phyloP scores from a whole-genome alignment of 2,113 vertebrate genomes.

The Acrocephalus arundinaceus region DNA sequence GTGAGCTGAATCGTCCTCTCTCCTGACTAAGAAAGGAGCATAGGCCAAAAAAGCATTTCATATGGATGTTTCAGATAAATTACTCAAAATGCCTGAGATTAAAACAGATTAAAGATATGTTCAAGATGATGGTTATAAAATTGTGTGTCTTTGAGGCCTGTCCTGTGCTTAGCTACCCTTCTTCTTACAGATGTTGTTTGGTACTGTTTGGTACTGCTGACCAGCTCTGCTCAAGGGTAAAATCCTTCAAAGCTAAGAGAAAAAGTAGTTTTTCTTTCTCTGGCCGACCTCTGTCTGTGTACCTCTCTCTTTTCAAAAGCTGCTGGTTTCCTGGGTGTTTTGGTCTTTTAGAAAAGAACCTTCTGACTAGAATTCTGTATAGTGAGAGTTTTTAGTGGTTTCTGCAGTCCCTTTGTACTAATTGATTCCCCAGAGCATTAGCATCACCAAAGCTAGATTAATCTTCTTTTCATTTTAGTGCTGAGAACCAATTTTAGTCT shows the following conservation, averaged over 20 bases:
- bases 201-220: neutral
- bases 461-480: slow-evolving; percentile 30
- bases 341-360: neutral
- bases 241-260: neutral
- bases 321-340: slow-evolving; percentile 14
- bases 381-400: neutral
- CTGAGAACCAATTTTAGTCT: neutral
- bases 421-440: slow-evolving; percentile 1
- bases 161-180: neutral
- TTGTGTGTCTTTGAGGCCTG: neutral
- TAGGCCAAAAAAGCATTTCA: neutral
- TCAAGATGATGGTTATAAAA: neutral
- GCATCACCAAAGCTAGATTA: slow-evolving; percentile 16
- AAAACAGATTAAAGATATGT: neutral
- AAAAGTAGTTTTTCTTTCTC: neutral
- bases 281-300: neutral
- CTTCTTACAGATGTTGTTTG: neutral
- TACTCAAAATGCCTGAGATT: neutral
- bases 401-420: neutral
- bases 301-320: neutral
- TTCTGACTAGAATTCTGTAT: neutral
- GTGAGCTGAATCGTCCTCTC: neutral
- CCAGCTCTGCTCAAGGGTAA: neutral
- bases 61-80: neutral
- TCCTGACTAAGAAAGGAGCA: neutral